These are phyloP conservation scores for Amblyopsis hoosieri DNA, from an alignment of 2,797 vertebrate species.

Conservation along the genomic window DNA sequence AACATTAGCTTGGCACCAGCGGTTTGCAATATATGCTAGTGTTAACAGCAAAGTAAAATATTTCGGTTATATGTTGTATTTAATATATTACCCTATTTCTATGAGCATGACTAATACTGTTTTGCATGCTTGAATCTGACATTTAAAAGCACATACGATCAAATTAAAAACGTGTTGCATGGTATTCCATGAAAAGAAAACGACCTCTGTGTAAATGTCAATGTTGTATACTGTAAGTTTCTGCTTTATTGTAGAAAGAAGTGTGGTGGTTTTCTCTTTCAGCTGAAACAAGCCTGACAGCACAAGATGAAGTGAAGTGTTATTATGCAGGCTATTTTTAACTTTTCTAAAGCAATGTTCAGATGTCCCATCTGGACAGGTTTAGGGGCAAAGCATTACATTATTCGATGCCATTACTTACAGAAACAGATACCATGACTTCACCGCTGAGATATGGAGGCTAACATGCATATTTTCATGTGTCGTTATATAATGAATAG, in stretches of 20 bases:
- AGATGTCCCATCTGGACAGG: conserved; percentile 75
- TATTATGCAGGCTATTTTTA: conserved; percentile 76
- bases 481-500: conserved; percentile 40
- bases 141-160: conserved; percentile 54
- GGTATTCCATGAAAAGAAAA: conserved; percentile 43
- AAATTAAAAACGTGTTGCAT: conserved; percentile 37
- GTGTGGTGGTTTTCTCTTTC: conserved; percentile 64
- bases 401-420: conserved; percentile 57
- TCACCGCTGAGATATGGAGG: conserved; percentile 51
- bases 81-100: conserved; percentile 39
- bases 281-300: conserved; percentile 55
- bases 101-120: conserved; percentile 11
- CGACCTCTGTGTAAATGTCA: conserved; percentile 65
- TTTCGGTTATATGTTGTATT: conserved; percentile 37
- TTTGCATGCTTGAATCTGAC: conserved; percentile 39
- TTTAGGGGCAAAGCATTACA: conserved; percentile 59
- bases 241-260: conserved; percentile 59
- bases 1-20: conserved; percentile 40
- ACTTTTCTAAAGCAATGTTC: conserved; percentile 70
- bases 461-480: conserved; percentile 42
- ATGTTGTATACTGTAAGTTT: conserved; percentile 43
- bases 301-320: conserved; percentile 74
- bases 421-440: conserved; percentile 56
- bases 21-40: conserved; percentile 26
- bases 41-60: conserved; percentile 55